Evolutionary conservation across 2,797 vertebrate species (phyloP).

Genomic region (Somateria mollissima): DNA sequence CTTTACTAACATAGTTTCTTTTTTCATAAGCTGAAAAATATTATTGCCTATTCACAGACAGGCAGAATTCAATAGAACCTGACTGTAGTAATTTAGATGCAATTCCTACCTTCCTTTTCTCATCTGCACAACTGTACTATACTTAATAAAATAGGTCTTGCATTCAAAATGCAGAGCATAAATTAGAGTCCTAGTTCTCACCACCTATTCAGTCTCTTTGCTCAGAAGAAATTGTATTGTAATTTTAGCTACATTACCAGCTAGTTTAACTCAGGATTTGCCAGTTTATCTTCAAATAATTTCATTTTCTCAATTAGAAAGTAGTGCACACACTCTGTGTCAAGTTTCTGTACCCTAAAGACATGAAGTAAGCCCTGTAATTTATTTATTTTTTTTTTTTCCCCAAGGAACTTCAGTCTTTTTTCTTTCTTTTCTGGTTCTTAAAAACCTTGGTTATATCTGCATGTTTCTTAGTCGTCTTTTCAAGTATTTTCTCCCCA

Average conservation of each 20-base stretch:
- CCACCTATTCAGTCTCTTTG: not conserved
- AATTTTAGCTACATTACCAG: not conserved
- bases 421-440: not conserved
- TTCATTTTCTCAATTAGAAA: not conserved
- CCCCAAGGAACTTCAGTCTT: not conserved
- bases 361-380: not conserved
- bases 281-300: not conserved
- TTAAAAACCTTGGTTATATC: not conserved
- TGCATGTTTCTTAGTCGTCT: not conserved
- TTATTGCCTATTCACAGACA: not conserved
- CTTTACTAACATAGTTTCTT: not conserved
- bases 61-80: not conserved
- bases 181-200: not conserved
- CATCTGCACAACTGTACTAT: not conserved
- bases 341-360: not conserved
- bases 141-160: not conserved
- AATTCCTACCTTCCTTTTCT: not conserved
- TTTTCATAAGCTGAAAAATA: slow-evolving; percentile 2
- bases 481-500: fast-evolving
- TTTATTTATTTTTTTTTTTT: too few relatives aligned
- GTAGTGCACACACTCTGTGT: not conserved
- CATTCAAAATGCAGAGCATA: slow-evolving; percentile 7
- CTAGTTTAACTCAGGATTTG: not conserved
- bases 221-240: not conserved
- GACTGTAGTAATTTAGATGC: not conserved